Conservation (phyloP, 2,888 invertebrate genomes). For the Coremacera marginata region DNA sequence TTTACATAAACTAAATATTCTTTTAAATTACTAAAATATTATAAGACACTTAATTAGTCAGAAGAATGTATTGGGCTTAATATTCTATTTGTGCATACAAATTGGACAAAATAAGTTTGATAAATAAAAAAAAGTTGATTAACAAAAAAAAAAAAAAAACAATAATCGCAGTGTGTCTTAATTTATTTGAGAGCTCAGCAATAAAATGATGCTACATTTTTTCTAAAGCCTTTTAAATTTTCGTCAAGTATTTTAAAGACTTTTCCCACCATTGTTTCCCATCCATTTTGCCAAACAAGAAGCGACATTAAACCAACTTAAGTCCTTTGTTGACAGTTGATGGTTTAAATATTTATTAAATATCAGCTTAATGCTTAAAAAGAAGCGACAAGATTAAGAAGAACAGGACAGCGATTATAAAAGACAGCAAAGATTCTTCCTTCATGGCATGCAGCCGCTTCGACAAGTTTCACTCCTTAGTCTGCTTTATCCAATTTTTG, state of each 20-base stretch:
- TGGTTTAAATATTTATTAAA: slow-evolving; percentile 37
- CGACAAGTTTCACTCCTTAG: background rate
- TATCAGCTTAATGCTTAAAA: slow-evolving; percentile 33
- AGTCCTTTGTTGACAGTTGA: slow-evolving; percentile 35
- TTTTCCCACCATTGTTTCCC: background rate
- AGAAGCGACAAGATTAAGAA: background rate
- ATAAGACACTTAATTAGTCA: too few species aligned
- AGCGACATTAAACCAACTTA: slow-evolving; percentile 17
- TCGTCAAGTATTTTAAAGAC: background rate
- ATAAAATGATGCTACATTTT: too few species aligned
- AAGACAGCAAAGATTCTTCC: background rate
- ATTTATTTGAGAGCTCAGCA: too few species aligned
- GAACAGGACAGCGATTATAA: background rate
- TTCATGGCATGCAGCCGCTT: background rate
- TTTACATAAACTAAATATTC: too few species aligned
- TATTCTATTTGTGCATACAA: too few species aligned
- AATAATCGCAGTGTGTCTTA: too few species aligned
- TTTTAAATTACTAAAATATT: too few species aligned
- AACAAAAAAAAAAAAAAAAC: too few species aligned
- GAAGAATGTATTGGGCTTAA: too few species aligned
- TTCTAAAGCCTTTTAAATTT: background rate
- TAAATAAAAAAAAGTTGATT: too few species aligned
- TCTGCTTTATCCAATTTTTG: background rate
- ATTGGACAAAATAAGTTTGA: too few species aligned
- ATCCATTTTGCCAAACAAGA: background rate